phyloP scores from a whole-genome alignment of 2,888 invertebrate genomes.

The Automeris io region DNA sequence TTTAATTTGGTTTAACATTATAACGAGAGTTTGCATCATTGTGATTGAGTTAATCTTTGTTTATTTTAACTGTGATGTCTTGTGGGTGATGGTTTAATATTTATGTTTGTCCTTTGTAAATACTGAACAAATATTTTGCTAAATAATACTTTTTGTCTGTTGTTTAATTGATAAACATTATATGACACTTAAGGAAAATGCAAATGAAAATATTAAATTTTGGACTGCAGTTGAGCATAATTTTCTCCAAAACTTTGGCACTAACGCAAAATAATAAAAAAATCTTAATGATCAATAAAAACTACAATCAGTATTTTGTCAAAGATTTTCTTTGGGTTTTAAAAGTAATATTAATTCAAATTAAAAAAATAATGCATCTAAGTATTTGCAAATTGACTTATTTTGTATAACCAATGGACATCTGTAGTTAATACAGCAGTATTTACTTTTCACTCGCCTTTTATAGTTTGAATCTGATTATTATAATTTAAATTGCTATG shows the following conservation, averaged over 20 bases:
- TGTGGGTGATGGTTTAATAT: slow-evolving; percentile 63
- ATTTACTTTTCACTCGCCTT: slow-evolving; percentile 62
- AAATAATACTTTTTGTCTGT: no score
- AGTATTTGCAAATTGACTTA: slow-evolving; percentile 56
- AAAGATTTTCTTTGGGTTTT: no score
- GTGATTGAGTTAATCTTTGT: slow-evolving; percentile 20
- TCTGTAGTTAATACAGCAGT: slow-evolving; percentile 59
- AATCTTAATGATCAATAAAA: no score
- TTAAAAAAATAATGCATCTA: not conserved
- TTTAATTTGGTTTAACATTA: slow-evolving; percentile 15
- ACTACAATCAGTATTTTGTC: no score
- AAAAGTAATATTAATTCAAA: no score
- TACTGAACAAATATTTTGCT: slow-evolving; percentile 17
- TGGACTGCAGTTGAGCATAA: no score
- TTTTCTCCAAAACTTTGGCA: no score
- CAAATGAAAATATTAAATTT: no score
- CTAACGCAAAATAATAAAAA: no score
- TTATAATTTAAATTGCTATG: slow-evolving; percentile 38
- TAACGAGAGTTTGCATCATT: slow-evolving; percentile 18
- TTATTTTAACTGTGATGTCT: slow-evolving; percentile 56
- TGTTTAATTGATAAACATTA: no score
- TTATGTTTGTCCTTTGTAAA: slow-evolving; percentile 51
- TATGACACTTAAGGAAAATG: no score
- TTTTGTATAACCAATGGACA: slow-evolving; percentile 52
- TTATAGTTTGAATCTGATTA: slow-evolving; percentile 35